Percentiles rank a stretch among this genome's conserved stretches.
Evolutionary conservation across 1,140 invertebrate species (phyloP).

Genomic region (Danaus melanippus): DNA sequence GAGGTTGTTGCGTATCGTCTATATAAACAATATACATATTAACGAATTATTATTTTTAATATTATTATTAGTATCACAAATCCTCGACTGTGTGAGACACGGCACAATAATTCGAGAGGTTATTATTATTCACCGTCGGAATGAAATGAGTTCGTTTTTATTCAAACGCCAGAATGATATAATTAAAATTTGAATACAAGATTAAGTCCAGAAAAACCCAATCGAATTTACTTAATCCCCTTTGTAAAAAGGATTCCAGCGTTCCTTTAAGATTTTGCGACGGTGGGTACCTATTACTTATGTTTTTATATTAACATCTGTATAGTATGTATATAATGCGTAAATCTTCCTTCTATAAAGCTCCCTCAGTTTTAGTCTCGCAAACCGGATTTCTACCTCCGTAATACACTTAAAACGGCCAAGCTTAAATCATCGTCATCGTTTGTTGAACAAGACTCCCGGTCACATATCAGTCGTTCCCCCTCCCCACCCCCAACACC

Average conservation of each 20-base stretch:
- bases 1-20: too few species aligned
- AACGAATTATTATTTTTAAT: too few species aligned
- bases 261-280: too few species aligned
- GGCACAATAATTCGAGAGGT: constrained; percentile 43
- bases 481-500: constrained; percentile 25
- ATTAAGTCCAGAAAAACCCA: constrained; percentile 64
- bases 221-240: constrained; percentile 34
- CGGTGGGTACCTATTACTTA: too few species aligned
- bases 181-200: constrained; percentile 70
- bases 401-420: constrained; percentile 71
- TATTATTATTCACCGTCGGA: constrained; percentile 61
- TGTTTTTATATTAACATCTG: too few species aligned
- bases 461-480: constrained; percentile 67
- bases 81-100: constrained; percentile 33
- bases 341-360: constrained; percentile 1
- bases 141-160: constrained; percentile 66
- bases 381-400: constrained; percentile 64
- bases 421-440: constrained; percentile 71
- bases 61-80: too few species aligned
- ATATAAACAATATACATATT: too few species aligned
- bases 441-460: constrained; percentile 71
- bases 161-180: constrained; percentile 67
- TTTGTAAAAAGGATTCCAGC: constrained; percentile 19
- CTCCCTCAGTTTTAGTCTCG: constrained; percentile 61
- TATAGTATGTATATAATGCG: too few species aligned